Conservation (phyloP, 1,140 invertebrate species). For the Leptestheria dahalacensis region DNA sequence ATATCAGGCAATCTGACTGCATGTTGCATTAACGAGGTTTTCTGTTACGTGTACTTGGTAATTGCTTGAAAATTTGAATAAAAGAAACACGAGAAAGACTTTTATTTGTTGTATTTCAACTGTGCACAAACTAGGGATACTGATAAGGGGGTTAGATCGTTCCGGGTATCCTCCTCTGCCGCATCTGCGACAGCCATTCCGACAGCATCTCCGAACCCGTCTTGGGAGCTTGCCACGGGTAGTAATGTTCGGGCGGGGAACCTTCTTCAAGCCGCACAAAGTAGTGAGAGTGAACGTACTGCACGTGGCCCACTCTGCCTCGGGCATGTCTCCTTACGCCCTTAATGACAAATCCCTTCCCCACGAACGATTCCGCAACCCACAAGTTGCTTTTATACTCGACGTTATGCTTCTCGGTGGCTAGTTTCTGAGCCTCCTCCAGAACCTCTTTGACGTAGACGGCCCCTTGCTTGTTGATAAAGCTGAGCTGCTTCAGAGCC, state of each 20-base stretch:
- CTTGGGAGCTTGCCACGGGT: slow-evolving; percentile 34
- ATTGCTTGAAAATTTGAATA: slow-evolving; percentile 1
- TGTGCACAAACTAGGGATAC: background rate
- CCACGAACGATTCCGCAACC: slow-evolving; percentile 82
- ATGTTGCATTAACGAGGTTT: too few relatives aligned
- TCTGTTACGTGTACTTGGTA: background rate
- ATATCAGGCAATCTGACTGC: too few relatives aligned
- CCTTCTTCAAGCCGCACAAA: slow-evolving; percentile 85
- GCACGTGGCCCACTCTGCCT: slow-evolving; percentile 46
- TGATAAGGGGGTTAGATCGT: slow-evolving; percentile 14
- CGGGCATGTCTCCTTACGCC: slow-evolving; percentile 68
- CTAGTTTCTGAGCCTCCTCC: slow-evolving; percentile 73
- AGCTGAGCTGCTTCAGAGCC: slow-evolving; percentile 76
- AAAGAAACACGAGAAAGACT: background rate
- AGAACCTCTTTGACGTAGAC: slow-evolving; percentile 58
- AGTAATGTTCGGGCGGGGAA: slow-evolving; percentile 51
- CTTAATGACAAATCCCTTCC: slow-evolving; percentile 58
- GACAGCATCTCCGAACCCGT: slow-evolving; percentile 52
- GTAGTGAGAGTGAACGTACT: slow-evolving; percentile 71
- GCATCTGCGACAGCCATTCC: slow-evolving; percentile 44
- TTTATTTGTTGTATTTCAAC: slow-evolving; percentile 5
- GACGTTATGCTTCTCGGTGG: slow-evolving; percentile 77
- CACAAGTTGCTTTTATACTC: slow-evolving; percentile 91
- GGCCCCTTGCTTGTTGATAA: slow-evolving; percentile 69
- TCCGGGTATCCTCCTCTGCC: slow-evolving; percentile 23